Evolutionary conservation across 2,113 vertebrate genomes (phyloP).

Genomic region (Mobula hypostoma): DNA sequence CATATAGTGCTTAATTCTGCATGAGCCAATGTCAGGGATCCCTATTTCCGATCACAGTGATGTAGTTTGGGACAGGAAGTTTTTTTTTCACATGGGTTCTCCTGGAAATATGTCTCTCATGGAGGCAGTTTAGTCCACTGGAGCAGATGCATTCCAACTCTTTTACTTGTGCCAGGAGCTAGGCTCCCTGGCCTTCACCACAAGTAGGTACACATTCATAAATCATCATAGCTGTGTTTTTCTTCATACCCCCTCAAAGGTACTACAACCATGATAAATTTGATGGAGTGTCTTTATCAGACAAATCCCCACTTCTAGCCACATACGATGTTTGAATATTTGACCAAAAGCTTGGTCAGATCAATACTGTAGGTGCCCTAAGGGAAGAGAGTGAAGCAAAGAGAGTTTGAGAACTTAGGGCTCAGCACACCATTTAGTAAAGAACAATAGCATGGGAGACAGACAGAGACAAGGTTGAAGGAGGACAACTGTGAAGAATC

Average conservation of each 20-base stretch:
- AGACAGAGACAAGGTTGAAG: background rate
- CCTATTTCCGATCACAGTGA: background rate
- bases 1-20: background rate
- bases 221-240: background rate
- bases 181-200: background rate
- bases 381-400: background rate
- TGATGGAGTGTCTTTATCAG: background rate
- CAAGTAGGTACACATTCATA: background rate
- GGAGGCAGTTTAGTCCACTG: background rate
- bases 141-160: background rate
- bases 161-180: background rate
- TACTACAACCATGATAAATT: background rate
- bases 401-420: background rate
- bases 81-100: background rate
- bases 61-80: background rate
- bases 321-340: background rate
- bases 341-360: background rate
- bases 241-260: background rate
- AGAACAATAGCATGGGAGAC: background rate
- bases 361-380: background rate
- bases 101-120: background rate
- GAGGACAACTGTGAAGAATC: background rate
- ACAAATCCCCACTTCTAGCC: background rate
- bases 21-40: background rate
- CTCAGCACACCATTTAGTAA: background rate